Base-by-base conservation (phyloP, 1,140 invertebrate genomes). In the Gerris buenoi region DNA sequence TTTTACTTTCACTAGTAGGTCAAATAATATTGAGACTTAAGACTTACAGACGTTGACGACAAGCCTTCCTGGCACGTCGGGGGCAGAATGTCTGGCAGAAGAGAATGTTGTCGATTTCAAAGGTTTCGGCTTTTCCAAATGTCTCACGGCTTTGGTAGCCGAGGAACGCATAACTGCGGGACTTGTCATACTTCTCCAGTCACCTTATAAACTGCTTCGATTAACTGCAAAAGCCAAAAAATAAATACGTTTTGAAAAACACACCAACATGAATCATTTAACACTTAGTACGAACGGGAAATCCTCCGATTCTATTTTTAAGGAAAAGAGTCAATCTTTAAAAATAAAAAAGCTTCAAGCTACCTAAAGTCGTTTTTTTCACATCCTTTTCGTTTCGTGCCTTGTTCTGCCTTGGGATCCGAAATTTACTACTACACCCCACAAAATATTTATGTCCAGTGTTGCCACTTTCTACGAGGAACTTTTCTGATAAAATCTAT, bases 51-150 rank as follows among this genome's bases (percentile, higher is more conserved):
- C 23, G 5, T 25, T 25, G 23, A 25, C 58, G 23, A 60, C 58
- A 15, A 60, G 15, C 23, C 23, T 60, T 22, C 5, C 22, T 5
- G 58, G 58, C 3, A 60, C 58, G 23, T 60, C 58, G 10, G 58
- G 58, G 23, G 58, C 58, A 13, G 58, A 60, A 60, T 60, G 58
- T 22, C 58, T 60, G 22, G 58, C 58, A 22, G 58, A 25, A 60
- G 58, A 15, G 18, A 46, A 46, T 5, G 23, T 60, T 22, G 58
- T 22, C 15, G 58, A 5, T 22, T 60, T 60, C 58, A 60, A 60
- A 3, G 58, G 58, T 60, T 60, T 60, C 3, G 58, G 58, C 23
- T 60, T 60, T 60, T 60, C 58, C 22, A 60, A 60, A 25, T 60
- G 15, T 22, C 58, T 60, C 15, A 25, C 58, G 5, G 23, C 5